Percentiles rank a stretch among this genome's conserved stretches.
Evolutionary conservation across 2,888 invertebrate species (phyloP).

Genomic region (Stenchaetothrips biformis): DNA sequence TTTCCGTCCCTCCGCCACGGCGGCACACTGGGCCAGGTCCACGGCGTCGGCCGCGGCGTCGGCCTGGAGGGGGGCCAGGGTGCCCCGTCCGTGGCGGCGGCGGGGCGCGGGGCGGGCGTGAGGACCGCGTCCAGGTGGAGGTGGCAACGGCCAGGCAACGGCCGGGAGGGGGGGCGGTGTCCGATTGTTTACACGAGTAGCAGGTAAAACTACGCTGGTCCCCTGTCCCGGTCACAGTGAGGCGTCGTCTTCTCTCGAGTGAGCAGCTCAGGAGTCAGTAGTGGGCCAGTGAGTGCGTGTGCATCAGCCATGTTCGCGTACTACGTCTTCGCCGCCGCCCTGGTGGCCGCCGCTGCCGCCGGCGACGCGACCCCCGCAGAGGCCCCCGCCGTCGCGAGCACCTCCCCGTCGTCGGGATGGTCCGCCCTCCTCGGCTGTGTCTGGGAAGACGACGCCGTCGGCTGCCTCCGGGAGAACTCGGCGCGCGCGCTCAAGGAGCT

Average conservation of each 20-base stretch:
- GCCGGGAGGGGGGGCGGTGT: background rate
- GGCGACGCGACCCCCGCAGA: background rate
- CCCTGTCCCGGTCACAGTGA: background rate
- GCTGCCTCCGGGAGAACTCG: conserved; percentile 15
- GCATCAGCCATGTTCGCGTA: background rate
- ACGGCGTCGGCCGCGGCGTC: background rate
- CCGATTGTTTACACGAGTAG: conserved; percentile 12
- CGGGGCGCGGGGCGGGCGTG: conserved; percentile 6
- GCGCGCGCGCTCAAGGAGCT: conserved; percentile 12
- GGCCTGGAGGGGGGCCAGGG: background rate
- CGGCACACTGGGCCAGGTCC: background rate
- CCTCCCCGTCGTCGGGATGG: background rate
- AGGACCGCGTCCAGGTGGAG: background rate
- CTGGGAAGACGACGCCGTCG: conserved; percentile 8
- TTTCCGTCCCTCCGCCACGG: background rate
- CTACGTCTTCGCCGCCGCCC: conserved; percentile 10
- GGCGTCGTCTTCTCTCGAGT: background rate
- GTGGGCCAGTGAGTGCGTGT: background rate
- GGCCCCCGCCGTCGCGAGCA: background rate
- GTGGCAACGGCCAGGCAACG: background rate
- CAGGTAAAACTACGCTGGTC: conserved; percentile 11
- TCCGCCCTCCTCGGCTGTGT: conserved; percentile 4
- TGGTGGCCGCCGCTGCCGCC: conserved; percentile 21
- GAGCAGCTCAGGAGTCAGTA: background rate
- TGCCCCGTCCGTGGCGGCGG: background rate